phyloP scores from a whole-genome alignment of 2,888 invertebrate genomes.

The Drosophila lacicola region DNA sequence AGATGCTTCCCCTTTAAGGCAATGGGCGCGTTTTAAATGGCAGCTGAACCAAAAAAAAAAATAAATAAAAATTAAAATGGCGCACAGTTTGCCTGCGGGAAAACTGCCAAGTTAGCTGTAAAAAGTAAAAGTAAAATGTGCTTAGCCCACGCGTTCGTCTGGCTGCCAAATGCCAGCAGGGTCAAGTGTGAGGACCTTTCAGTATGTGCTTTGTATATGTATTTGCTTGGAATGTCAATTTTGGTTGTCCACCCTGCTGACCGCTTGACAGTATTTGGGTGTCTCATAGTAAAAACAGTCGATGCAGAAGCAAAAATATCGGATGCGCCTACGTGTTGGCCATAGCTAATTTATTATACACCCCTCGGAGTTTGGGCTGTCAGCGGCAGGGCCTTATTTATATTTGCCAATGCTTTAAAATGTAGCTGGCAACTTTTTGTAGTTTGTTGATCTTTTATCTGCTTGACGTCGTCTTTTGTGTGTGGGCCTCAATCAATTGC shows the following conservation, averaged over 20 bases:
- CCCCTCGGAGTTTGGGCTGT: conserved; percentile 16
- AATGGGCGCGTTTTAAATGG: conserved; percentile 43
- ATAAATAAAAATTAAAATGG: conserved; percentile 57
- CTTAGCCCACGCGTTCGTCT: conserved; percentile 45
- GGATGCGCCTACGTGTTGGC: conserved; percentile 69
- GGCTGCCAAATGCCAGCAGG: conserved; percentile 45
- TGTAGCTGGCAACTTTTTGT: conserved; percentile 43
- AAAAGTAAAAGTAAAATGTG: conserved; percentile 52
- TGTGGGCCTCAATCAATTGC: conserved; percentile 68
- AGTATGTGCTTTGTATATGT: conserved; percentile 1
- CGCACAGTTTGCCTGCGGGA: conserved; percentile 54
- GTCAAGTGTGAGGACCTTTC: conserved; percentile 53
- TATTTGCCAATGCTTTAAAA: conserved; percentile 64
- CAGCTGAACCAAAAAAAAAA: conserved; percentile 54
- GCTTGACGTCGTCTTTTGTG: conserved; percentile 33
- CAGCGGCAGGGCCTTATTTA: conserved; percentile 12
- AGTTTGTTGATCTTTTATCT: conserved; percentile 63
- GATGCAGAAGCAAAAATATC: conserved; percentile 53
- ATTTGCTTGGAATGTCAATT: conserved; percentile 68
- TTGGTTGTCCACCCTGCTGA: conserved; percentile 42
- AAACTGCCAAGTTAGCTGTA: conserved; percentile 69
- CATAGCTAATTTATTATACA: conserved; percentile 77
- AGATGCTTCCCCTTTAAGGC: conserved; percentile 19
- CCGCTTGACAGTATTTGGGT: conserved; percentile 64
- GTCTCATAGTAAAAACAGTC: conserved; percentile 40